Base-by-base conservation (phyloP, 2,113 vertebrate species). In the Rhizomys pruinosus region DNA sequence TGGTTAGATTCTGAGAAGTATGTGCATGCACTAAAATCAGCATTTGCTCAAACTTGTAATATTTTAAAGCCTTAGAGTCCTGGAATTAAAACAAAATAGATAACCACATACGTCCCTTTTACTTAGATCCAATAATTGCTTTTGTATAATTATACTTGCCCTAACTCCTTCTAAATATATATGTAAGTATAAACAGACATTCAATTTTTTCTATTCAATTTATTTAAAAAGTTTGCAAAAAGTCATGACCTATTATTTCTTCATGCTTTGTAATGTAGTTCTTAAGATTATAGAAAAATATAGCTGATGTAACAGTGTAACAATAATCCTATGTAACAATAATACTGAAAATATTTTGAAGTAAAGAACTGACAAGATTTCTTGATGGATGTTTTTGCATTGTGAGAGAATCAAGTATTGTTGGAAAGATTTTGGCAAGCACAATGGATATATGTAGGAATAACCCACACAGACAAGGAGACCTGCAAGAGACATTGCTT, bases 281-380 rank as follows among this genome's bases (percentile, higher is more conserved):
- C 6, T 55, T 84, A 61, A 55, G 34, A 8, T 22, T 55, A 86
- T 42, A 68, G 47, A 52, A 76, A 57, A 69, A 32, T 64, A 27
- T 57, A 73, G 59, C n/a, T 22, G 47, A 29, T 37, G 23, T 32
- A 68, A 86, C 73, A 84, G 23, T 37, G 23, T 32, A 68, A 86
- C 73, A 84, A 88, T 71, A 91, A 71, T 71, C n/a, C 27, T 59
- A 29, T 37, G 23, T 32, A 68, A 86, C 73, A 84, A 88, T 71
- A 91, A 71, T 71, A 34, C 47, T 64, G 61, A 9, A 90, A 79
- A 71, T 84, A 87, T 73, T 76, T 89, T 76, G 22, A 74, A 73
- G 39, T 68, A 16, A n/a, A 93, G 22, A 87, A 44, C 25, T 87
- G 80, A 59, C 20, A 96, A 5, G 6, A 76, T 79, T 86, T 93